A percentile compares a stretch with the other conserved stretches of the same genome.
Evolutionary conservation across 2,113 vertebrate genomes (phyloP).

Genomic region (Gymnarchus niloticus): DNA sequence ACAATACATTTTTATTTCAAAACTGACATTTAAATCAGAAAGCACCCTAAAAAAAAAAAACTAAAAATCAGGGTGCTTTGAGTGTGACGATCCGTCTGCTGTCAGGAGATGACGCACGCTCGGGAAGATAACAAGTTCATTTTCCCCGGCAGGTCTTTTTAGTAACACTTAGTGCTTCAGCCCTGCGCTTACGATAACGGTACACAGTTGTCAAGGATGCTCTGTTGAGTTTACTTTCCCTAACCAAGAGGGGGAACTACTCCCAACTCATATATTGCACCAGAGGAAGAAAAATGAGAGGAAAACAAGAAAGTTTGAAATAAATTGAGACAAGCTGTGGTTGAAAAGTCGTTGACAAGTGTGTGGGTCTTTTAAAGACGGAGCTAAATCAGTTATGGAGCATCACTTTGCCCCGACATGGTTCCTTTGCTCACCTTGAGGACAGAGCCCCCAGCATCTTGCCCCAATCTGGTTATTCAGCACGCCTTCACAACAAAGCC

Average conservation of each 20-base stretch:
- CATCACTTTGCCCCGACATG: slow-evolving; percentile 23
- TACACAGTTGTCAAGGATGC: slow-evolving; percentile 37
- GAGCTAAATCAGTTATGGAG: slow-evolving; percentile 28
- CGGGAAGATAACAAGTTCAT: slow-evolving; percentile 40
- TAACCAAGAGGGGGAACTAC: slow-evolving; percentile 34
- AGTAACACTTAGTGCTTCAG: slow-evolving; percentile 35
- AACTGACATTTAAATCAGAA: slow-evolving; percentile 47
- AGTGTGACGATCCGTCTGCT: slow-evolving; percentile 38
- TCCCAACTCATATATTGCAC: slow-evolving; percentile 34
- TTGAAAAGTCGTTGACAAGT: slow-evolving; percentile 27
- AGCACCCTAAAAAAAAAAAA: slow-evolving; percentile 23
- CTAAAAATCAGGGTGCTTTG: slow-evolving; percentile 29
- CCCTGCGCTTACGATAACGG: slow-evolving; percentile 41
- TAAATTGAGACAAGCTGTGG: slow-evolving; percentile 34
- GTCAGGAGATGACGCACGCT: slow-evolving; percentile 30
- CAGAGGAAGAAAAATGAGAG: background rate
- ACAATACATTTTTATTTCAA: slow-evolving; percentile 44
- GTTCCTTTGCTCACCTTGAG: no score
- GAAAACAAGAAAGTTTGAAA: slow-evolving; percentile 27
- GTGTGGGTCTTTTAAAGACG: slow-evolving; percentile 18
- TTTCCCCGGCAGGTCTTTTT: slow-evolving; percentile 35
- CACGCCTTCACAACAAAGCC: background rate
- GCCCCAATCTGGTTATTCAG: no score
- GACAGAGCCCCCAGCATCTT: no score
- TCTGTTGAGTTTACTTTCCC: slow-evolving; percentile 35